Percentiles rank a stretch among this genome's conserved stretches.
These are phyloP conservation scores for Scopus umbretta DNA, from an alignment of 2,113 vertebrate species.

Conservation along the genomic window DNA sequence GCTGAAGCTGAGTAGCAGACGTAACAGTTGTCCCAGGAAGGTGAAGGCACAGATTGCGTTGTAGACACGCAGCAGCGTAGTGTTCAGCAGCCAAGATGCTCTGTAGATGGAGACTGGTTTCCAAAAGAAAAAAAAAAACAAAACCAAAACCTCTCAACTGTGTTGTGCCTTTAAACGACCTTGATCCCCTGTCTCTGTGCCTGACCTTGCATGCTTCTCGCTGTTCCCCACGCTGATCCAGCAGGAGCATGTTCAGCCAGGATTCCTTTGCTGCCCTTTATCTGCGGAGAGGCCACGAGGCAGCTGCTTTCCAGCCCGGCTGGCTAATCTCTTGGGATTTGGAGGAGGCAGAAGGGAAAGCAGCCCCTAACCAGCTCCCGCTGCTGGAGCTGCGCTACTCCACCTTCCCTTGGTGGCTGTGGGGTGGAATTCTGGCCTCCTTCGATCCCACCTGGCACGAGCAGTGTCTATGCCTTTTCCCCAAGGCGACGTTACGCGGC, in stretches of 20 bases:
- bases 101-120: neutral
- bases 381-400: neutral
- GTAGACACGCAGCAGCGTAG: neutral
- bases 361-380: neutral
- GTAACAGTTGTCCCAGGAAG: neutral
- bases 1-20: neutral
- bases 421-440: neutral
- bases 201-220: neutral
- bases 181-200: neutral
- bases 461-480: neutral
- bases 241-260: neutral
- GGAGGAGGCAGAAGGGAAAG: neutral
- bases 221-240: neutral
- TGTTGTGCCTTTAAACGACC: neutral
- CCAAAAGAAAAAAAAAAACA: neutral
- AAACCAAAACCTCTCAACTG: neutral
- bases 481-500: neutral
- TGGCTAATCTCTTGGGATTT: neutral
- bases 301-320: conserved; percentile 12
- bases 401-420: neutral
- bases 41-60: neutral
- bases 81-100: neutral
- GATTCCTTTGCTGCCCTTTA: conserved; percentile 4
- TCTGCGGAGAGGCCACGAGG: neutral
- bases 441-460: fast-evolving